Evolutionary conservation across 2,797 vertebrate species (phyloP).

Genomic region (Aplochiton taeniatus): DNA sequence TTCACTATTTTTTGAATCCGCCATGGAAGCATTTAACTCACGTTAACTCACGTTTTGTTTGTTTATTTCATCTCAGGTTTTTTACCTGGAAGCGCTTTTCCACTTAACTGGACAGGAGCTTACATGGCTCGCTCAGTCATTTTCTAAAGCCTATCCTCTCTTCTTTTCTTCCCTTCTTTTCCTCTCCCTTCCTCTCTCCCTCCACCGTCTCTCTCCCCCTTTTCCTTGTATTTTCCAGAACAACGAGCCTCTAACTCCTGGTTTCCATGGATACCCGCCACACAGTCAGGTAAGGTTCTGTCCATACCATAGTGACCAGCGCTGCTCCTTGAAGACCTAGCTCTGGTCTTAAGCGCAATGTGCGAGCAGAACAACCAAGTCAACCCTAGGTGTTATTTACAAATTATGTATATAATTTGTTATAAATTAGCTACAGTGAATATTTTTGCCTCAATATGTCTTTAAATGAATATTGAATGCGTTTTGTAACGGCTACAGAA

Average conservation of each 20-base stretch:
- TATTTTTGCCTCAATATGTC: too few relatives aligned
- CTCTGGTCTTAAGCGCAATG: not conserved
- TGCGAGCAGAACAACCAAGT: not conserved
- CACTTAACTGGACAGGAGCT: too few relatives aligned
- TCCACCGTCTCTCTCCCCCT: slow-evolving; percentile 5
- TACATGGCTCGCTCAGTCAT: slow-evolving; percentile 17
- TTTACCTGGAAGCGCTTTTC: not conserved
- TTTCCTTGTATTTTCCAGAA: slow-evolving; percentile 81
- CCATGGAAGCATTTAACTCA: too few relatives aligned
- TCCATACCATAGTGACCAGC: slow-evolving; percentile 27
- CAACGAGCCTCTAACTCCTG: slow-evolving; percentile 89
- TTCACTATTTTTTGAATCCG: too few relatives aligned
- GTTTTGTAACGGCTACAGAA: too few relatives aligned
- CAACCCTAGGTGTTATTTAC: too few relatives aligned
- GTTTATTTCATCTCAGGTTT: not conserved
- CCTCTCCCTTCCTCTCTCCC: not conserved
- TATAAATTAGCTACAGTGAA: too few relatives aligned
- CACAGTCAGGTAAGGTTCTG: slow-evolving; percentile 91
- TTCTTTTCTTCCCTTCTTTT: not conserved
- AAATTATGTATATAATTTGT: too few relatives aligned
- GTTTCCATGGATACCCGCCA: slow-evolving; percentile 92
- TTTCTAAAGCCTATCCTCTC: slow-evolving; percentile 28
- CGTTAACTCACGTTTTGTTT: too few relatives aligned
- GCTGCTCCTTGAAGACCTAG: slow-evolving; percentile 35
- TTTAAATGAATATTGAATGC: too few relatives aligned